Percentiles rank a stretch among this genome's conserved stretches.
Conservation (phyloP, 2,113 vertebrate species). For the Cichladusa arquata region DNA sequence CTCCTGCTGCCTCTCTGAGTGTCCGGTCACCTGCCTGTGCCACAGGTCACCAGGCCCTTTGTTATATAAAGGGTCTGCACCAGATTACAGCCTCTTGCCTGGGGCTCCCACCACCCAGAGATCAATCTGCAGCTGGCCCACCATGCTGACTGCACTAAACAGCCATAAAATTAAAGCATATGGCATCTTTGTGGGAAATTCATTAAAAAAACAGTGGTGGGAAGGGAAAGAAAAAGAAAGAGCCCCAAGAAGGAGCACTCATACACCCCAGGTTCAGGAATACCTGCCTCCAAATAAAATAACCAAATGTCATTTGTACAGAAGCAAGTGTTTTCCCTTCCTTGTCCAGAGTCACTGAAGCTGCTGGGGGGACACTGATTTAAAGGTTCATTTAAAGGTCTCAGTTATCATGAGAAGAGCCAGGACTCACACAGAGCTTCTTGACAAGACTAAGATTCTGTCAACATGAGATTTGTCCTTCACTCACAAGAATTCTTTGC, state of each 20-base stretch:
- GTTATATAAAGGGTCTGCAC: not conserved
- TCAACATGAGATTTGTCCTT: not conserved
- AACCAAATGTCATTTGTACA: not conserved
- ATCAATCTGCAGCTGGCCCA: not conserved
- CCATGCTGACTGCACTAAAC: not conserved
- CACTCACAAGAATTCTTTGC: not conserved
- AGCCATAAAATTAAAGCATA: not conserved
- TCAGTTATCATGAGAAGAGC: not conserved
- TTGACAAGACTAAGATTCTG: not conserved
- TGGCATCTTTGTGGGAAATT: not conserved
- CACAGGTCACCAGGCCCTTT: not conserved
- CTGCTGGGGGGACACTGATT: not conserved
- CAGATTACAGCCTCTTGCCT: not conserved
- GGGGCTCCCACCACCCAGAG: not conserved
- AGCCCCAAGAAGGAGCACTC: not conserved
- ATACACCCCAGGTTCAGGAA: not conserved
- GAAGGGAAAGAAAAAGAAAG: not conserved
- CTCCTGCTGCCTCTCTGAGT: not conserved
- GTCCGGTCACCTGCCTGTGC: accelerated
- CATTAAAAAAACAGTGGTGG: not conserved
- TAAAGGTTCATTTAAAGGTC: not conserved
- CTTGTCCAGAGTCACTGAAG: not conserved
- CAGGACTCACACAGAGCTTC: not conserved
- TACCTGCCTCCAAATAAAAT: not conserved
- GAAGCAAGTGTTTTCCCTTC: not conserved